Evolutionary conservation across 30 jellyfish, hydroid and myxozoan species (phyloP).

Genomic region (Hydractinia echinata): DNA sequence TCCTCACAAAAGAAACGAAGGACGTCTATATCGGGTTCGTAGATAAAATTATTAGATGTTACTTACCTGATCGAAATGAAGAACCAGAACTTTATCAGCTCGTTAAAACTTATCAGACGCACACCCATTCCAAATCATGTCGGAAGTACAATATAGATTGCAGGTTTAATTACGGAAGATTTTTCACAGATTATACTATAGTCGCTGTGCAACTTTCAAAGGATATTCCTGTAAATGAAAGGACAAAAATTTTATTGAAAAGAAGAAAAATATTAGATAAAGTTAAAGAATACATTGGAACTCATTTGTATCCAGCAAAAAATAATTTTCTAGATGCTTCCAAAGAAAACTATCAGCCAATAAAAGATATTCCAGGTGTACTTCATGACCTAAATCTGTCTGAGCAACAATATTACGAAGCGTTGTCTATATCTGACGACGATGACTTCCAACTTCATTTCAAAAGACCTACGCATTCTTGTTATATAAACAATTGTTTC

Average conservation of each 20-base stretch:
- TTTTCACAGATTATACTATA: neutral
- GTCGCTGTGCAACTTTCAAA: neutral
- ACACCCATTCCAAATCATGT: neutral
- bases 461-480: neutral
- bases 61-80: neutral
- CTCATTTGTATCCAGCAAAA: too few relatives aligned
- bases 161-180: neutral
- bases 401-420: neutral
- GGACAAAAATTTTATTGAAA: too few relatives aligned
- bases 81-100: neutral
- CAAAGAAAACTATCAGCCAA: too few relatives aligned
- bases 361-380: neutral
- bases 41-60: neutral
- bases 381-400: neutral
- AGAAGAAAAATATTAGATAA: too few relatives aligned
- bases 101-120: constrained; percentile 21
- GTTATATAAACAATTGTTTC: constrained; percentile 22
- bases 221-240: too few relatives aligned
- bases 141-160: constrained; percentile 17
- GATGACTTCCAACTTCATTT: constrained; percentile 27
- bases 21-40: neutral
- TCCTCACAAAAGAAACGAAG: constrained; percentile 13
- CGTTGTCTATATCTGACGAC: constrained; percentile 22
- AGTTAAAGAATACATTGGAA: too few relatives aligned
- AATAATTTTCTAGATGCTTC: too few relatives aligned